phyloP scores from a whole-genome alignment of 2,113 vertebrate genomes.

The Anas platyrhynchos region DNA sequence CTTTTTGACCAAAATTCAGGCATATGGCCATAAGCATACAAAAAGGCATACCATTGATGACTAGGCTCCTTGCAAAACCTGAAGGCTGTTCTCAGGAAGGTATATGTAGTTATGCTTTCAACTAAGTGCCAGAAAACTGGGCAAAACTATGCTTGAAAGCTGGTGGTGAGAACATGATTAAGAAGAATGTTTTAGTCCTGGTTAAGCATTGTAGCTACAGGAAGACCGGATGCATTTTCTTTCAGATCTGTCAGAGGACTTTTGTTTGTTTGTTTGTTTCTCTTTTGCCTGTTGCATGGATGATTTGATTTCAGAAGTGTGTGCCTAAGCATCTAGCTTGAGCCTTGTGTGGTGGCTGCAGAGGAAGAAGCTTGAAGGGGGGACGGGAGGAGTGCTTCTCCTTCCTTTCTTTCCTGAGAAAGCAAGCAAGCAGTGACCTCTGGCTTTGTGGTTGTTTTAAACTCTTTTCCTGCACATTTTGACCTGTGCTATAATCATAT shows the following conservation, averaged over 20 bases:
- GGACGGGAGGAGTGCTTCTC: neutral
- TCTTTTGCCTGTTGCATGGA: neutral
- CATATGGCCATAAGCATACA: neutral
- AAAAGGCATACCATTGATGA: neutral
- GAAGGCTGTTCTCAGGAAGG: neutral
- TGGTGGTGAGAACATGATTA: neutral
- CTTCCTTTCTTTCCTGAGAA: slow-evolving; percentile 6
- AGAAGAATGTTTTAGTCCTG: neutral
- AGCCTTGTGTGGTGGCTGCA: neutral
- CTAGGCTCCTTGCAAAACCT: slow-evolving; percentile 5
- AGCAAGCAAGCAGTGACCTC: neutral
- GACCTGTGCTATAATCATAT: neutral
- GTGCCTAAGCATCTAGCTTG: neutral
- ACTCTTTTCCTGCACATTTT: neutral
- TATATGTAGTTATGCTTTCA: slow-evolving; percentile 1
- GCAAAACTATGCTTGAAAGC: neutral
- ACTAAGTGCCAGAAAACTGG: neutral
- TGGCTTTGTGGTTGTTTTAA: fast-evolving
- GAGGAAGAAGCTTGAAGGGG: neutral
- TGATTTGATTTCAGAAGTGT: neutral
- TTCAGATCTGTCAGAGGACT: neutral
- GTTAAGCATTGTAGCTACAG: neutral
- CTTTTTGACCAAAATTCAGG: neutral
- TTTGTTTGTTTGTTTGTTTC: too few species aligned
- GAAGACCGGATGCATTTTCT: neutral